These are phyloP conservation scores for Eulemur albifrons DNA, from an alignment of 2,797 vertebrate species.

Conservation along the genomic window DNA sequence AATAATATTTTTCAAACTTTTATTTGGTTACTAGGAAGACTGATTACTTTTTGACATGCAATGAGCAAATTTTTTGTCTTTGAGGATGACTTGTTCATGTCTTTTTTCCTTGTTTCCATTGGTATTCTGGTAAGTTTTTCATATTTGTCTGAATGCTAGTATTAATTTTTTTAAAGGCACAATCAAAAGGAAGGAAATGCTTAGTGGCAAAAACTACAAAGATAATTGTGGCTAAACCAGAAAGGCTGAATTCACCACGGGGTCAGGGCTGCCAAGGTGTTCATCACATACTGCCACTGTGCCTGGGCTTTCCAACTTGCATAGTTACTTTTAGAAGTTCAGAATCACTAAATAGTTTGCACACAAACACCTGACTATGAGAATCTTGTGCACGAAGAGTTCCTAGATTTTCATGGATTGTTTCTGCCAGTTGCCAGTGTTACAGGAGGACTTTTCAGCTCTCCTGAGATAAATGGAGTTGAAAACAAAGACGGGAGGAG, in stretches of 20 bases:
- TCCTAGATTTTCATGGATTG: neutral
- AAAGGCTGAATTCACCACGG: neutral
- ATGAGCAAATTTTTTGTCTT: neutral
- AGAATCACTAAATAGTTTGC: neutral
- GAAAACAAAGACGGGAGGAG: neutral
- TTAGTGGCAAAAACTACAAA: neutral
- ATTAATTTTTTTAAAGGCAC: neutral
- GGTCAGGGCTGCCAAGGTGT: neutral
- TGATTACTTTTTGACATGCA: neutral
- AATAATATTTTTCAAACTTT: conserved; percentile 1
- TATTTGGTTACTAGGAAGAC: neutral
- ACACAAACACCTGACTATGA: neutral
- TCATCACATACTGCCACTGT: neutral
- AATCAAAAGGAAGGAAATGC: neutral
- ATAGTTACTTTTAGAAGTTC: neutral
- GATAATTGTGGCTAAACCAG: neutral
- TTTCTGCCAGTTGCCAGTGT: neutral
- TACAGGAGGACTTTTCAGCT: neutral
- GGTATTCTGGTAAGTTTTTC: neutral
- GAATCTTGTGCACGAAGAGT: neutral
- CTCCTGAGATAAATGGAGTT: conserved; percentile 4
- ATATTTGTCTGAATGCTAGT: neutral
- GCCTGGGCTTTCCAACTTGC: neutral
- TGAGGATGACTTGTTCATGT: neutral
- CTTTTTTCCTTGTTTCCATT: neutral